Base-by-base conservation (phyloP, 2,888 invertebrate genomes). In the Elmis aenea region DNA sequence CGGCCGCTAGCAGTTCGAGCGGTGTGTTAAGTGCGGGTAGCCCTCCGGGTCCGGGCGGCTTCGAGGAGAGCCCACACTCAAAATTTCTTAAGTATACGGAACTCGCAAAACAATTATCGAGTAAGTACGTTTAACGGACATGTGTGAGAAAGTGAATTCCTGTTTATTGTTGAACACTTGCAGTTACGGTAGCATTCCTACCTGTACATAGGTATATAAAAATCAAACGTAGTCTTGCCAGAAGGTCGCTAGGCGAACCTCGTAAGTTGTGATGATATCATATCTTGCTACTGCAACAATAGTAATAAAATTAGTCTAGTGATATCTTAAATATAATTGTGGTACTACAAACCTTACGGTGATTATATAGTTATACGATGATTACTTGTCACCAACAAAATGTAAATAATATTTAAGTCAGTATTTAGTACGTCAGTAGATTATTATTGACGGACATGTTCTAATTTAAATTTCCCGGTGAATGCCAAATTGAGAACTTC, bases 81-180 rank as follows among this genome's bases (percentile, higher is more conserved):
- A 96, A 95, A 76, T 95, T 95, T 77, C 83, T 94, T 57, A 95
- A 95, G 75, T 96, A 96, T 74, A 94, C 94, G 66, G 94, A 96
- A 74, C 82, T 96, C 72, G 96, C 96, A 62, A 95, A 95, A 73
- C 95, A 96, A 74, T 76, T 96, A 68, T 94, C 94, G 67, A 93
- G 92, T 74, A 94, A 94, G 75, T 93, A 92, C 75, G 87, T 88
- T 78, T 90, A 85, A 80, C 72, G 55, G n/a, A n/a, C n/a, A n/a
- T n/a, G n/a, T n/a, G n/a, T n/a, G n/a, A n/a, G n/a, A 43, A 42
- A 38, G 38, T 13, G 27, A 18, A 3, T 26, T 24, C 25, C 60
- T 59, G 62, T 13, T 25, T 25, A 16, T 32, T 13, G 12, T 12
- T 12, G 18, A 8, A 10, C 11, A 4, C 20, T 21, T 32, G 23